These are phyloP conservation scores for Trididemnum miniatum DNA, from an alignment of 23 tunicate species.

Conservation along the genomic window DNA sequence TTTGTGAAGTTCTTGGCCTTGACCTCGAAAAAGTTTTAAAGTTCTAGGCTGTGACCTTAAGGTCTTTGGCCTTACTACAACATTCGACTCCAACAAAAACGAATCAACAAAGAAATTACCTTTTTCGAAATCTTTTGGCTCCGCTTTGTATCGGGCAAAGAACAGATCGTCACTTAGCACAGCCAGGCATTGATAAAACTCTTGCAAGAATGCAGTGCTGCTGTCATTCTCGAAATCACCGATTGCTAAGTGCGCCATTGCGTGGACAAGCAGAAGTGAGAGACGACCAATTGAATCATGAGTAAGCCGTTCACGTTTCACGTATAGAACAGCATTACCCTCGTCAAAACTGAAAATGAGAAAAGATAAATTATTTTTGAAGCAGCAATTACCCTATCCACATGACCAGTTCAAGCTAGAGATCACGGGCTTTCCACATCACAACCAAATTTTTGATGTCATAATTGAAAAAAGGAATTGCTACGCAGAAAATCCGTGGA, in stretches of 20 bases:
- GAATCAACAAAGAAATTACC: background rate
- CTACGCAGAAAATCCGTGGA: too few species aligned
- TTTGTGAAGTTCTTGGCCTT: too few species aligned
- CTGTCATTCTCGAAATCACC: constrained; percentile 55
- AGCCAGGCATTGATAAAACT: constrained; percentile 86
- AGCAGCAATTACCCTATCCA: too few species aligned
- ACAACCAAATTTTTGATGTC: too few species aligned
- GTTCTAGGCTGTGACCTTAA: too few species aligned
- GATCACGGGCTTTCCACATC: too few species aligned
- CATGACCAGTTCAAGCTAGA: too few species aligned
- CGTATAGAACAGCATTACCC: constrained; percentile 84
- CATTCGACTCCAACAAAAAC: too few species aligned
- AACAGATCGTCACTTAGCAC: constrained; percentile 89
- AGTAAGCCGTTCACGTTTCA: constrained; percentile 65
- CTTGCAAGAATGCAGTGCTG: constrained; percentile 48
- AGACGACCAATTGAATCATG: constrained; percentile 83
- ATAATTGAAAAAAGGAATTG: too few species aligned
- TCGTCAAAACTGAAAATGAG: constrained; percentile 77
- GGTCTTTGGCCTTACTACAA: too few species aligned
- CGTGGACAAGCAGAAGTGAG: constrained; percentile 77
- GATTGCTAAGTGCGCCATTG: constrained; percentile 71
- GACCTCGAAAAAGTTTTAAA: too few species aligned
- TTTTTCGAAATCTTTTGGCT: constrained; percentile 13
- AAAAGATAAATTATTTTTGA: too few species aligned
- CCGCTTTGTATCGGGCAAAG: constrained; percentile 75